Evolutionary conservation across 2,113 vertebrate species (phyloP).

Genomic region (Notechis scutatus): DNA sequence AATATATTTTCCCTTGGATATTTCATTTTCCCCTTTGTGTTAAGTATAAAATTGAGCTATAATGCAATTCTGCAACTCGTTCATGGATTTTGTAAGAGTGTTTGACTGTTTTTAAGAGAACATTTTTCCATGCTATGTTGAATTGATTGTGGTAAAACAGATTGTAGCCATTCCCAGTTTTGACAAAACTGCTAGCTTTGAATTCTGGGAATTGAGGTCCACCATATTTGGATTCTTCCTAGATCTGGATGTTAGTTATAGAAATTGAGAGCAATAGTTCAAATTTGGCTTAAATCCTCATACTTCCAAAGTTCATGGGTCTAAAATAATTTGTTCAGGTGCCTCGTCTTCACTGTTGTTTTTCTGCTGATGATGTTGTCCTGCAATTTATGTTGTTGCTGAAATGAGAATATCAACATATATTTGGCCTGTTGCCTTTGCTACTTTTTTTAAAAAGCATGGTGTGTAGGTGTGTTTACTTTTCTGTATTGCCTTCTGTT

Average conservation of each 20-base stretch:
- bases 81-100: not conserved
- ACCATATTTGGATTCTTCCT: not conserved
- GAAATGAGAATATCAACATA: not conserved
- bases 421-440: not conserved
- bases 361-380: accelerated
- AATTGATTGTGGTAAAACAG: not conserved
- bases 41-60: not conserved
- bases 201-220: not conserved
- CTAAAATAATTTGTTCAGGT: not conserved
- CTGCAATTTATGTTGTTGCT: not conserved
- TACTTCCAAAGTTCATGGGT: not conserved
- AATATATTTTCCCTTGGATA: not conserved
- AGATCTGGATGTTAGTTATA: not conserved
- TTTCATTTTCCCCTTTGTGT: not conserved
- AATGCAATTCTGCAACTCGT: not conserved
- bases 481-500: slow-evolving; percentile 8
- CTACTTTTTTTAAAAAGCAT: not conserved
- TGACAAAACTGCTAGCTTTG: not conserved
- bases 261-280: not conserved
- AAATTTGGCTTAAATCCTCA: not conserved
- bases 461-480: not conserved
- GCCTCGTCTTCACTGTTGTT: accelerated
- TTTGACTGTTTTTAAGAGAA: not conserved
- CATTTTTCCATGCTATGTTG: not conserved
- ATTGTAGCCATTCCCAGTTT: not conserved